A percentile compares a stretch with the other conserved stretches of the same genome.
These are phyloP conservation scores for Frankliniella intonsa DNA, from an alignment of 2,888 invertebrate genomes.

Conservation along the genomic window DNA sequence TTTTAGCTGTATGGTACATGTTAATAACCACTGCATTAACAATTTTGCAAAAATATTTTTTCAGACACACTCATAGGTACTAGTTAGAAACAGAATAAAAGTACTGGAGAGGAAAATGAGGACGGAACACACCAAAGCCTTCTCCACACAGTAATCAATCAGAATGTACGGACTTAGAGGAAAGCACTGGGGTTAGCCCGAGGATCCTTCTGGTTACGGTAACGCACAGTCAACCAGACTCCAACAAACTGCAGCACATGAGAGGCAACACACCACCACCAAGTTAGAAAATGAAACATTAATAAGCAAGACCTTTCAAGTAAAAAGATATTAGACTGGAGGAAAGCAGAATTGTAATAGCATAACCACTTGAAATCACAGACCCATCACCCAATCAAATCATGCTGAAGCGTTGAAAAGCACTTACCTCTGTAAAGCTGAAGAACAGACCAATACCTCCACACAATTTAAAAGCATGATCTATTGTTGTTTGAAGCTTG, in stretches of 20 bases:
- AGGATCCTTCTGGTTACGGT: conserved; percentile 98
- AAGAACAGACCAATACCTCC: conserved; percentile 94
- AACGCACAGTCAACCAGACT: conserved; percentile 93
- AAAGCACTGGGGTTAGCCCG: conserved; percentile 95
- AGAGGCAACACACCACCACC: conserved; percentile 19
- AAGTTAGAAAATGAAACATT: not conserved
- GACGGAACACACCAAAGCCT: conserved; percentile 22
- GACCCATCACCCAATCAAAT: not conserved
- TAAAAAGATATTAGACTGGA: not conserved
- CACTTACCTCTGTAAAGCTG: conserved; percentile 90
- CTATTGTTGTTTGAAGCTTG: conserved; percentile 69
- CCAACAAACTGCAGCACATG: conserved; percentile 80
- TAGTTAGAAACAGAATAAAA: conserved; percentile 28
- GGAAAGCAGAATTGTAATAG: not conserved
- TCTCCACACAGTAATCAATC: not conserved
- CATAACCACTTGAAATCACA: not conserved
- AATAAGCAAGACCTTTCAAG: too few relatives aligned
- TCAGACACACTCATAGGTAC: too few relatives aligned
- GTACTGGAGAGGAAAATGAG: conserved; percentile 29
- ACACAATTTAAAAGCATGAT: conserved; percentile 81
- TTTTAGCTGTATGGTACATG: conserved; percentile 15
- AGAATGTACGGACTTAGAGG: conserved; percentile 63
- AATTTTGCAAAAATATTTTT: too few relatives aligned
- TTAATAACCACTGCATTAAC: not conserved
- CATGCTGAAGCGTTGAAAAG: too few relatives aligned